Evolutionary conservation across 2,888 invertebrate genomes (phyloP).

Genomic region (Ophion obscuratus): DNA sequence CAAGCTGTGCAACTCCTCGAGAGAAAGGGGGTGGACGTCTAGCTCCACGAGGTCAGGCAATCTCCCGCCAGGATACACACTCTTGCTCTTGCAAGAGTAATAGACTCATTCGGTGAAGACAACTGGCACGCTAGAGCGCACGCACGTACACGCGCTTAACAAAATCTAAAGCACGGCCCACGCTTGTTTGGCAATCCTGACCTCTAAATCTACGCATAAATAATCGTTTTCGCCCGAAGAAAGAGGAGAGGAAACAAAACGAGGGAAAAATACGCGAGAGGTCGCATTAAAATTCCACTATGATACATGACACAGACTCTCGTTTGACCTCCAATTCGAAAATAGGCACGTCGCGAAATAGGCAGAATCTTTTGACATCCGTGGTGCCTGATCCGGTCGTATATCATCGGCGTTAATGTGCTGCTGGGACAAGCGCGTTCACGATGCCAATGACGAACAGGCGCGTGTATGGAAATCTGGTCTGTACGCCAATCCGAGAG

Average conservation of each 20-base stretch:
- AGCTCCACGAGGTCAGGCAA: constrained; percentile 11
- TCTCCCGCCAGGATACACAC: constrained; percentile 8
- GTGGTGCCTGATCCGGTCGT: constrained; percentile 19
- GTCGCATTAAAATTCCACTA: constrained; percentile 49
- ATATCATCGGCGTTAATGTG: constrained; percentile 56
- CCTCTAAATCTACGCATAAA: constrained; percentile 46
- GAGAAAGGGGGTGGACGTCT: constrained; percentile 31
- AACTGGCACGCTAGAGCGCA: constrained; percentile 11
- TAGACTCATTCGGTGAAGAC: constrained; percentile 18
- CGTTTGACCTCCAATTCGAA: constrained; percentile 9
- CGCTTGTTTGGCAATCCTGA: constrained; percentile 19
- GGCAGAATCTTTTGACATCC: constrained; percentile 24
- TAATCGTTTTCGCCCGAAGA: constrained; percentile 15
- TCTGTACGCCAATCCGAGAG: neutral
- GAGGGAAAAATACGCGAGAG: neutral
- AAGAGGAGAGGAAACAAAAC: neutral
- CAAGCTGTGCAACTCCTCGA: constrained; percentile 26
- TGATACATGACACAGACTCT: constrained; percentile 10
- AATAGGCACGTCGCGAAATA: constrained; percentile 23
- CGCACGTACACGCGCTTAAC: constrained; percentile 22
- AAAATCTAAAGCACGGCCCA: constrained; percentile 38
- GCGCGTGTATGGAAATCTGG: constrained; percentile 23
- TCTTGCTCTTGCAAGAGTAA: constrained; percentile 4
- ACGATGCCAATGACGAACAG: constrained; percentile 32
- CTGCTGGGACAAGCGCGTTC: constrained; percentile 15